A percentile compares a stretch with the other conserved stretches of the same genome.
These are phyloP conservation scores for Leucoraja ocellata DNA, from an alignment of 2,797 vertebrate genomes.

Conservation along the genomic window DNA sequence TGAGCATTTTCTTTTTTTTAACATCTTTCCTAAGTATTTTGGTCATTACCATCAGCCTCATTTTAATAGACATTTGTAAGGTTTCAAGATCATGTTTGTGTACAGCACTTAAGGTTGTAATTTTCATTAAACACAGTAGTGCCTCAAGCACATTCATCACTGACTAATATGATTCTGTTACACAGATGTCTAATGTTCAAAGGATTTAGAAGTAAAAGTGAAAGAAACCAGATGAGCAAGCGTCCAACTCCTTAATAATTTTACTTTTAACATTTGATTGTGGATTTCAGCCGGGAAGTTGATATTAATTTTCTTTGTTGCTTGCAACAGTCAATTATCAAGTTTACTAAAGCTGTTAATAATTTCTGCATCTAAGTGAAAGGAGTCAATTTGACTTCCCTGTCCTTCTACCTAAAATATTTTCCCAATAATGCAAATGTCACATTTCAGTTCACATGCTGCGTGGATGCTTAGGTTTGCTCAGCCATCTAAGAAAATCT, in stretches of 20 bases:
- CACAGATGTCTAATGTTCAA: slow-evolving; percentile 29
- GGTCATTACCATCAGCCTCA: not conserved
- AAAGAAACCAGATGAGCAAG: not conserved
- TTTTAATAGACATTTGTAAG: slow-evolving; percentile 27
- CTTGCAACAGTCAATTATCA: not conserved
- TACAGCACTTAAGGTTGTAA: slow-evolving; percentile 30
- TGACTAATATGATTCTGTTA: slow-evolving; percentile 21
- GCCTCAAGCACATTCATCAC: slow-evolving; percentile 34
- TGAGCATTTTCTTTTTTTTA: no score
- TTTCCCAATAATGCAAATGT: not conserved
- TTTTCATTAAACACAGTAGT: slow-evolving; percentile 20
- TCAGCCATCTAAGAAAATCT: not conserved
- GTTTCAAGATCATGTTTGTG: slow-evolving; percentile 22
- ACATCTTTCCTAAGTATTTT: slow-evolving; percentile 1
- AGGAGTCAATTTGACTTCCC: not conserved
- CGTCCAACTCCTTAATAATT: slow-evolving; percentile 14
- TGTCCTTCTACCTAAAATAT: no score
- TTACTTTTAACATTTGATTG: slow-evolving; percentile 11
- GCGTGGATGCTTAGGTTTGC: not conserved
- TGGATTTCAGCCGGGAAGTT: not conserved
- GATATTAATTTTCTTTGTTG: not conserved
- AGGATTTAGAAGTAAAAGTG: slow-evolving; percentile 16
- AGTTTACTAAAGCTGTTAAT: not conserved
- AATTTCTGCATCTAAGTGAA: not conserved
- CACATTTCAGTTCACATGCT: not conserved